Conservation (phyloP, 1,140 invertebrate genomes). For the Nasonia vitripennis region DNA sequence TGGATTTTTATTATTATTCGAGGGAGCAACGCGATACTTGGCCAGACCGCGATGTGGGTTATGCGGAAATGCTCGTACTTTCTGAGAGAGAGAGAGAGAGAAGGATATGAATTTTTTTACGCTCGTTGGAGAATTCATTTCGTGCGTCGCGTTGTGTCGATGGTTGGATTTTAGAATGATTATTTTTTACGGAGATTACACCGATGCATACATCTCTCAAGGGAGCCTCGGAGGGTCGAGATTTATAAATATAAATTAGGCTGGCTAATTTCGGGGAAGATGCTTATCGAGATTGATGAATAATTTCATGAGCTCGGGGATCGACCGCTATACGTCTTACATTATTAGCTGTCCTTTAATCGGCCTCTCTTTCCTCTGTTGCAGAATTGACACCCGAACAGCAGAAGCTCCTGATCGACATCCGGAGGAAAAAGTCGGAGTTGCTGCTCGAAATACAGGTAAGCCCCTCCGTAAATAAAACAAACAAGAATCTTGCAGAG, state of each 20-base stretch:
- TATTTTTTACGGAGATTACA: no score
- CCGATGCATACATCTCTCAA: not conserved
- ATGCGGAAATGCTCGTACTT: not conserved
- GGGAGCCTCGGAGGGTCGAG: not conserved
- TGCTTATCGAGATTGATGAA: not conserved
- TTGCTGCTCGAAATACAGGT: conserved; percentile 95
- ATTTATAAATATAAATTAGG: not conserved
- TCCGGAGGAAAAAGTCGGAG: conserved; percentile 92
- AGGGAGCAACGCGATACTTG: not conserved
- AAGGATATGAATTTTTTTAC: not conserved
- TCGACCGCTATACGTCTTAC: not conserved
- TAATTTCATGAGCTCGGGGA: not conserved
- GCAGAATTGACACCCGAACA: conserved; percentile 94
- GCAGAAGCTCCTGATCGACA: conserved; percentile 91
- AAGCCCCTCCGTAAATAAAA: conserved; percentile 37
- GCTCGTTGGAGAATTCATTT: not conserved
- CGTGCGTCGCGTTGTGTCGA: no score
- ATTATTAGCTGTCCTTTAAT: not conserved
- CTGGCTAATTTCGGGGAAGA: not conserved
- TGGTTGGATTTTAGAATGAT: no score
- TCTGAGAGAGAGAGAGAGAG: not conserved
- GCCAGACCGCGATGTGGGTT: not conserved
- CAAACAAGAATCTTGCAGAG: not conserved
- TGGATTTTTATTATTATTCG: not conserved
- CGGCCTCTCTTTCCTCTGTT: conserved; percentile 69